phyloP scores from a whole-genome alignment of 2,888 invertebrate genomes.

The Hipparchia semele region DNA sequence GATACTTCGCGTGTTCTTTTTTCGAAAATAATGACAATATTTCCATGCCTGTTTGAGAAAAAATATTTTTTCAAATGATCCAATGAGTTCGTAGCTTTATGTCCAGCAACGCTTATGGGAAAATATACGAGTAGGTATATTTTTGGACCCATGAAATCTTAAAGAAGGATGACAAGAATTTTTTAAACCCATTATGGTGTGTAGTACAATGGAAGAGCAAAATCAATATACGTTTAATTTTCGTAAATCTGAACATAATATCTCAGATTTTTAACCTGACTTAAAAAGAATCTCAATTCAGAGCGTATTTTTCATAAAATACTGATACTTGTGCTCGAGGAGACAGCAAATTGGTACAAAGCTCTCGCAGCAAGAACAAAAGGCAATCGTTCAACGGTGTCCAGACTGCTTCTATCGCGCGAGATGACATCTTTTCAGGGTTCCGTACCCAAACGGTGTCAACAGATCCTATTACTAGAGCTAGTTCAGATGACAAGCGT shows the following conservation, averaged over 20 bases:
- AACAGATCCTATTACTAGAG: too few relatives aligned
- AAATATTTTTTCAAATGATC: neutral
- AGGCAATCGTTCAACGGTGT: neutral
- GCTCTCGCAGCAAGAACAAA: slow-evolving; percentile 8
- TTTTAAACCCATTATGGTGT: neutral
- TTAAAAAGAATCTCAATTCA: too few relatives aligned
- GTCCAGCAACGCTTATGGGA: neutral
- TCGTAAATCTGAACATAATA: too few relatives aligned
- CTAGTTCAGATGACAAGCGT: too few relatives aligned
- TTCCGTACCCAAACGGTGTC: neutral
- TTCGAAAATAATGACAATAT: too few relatives aligned
- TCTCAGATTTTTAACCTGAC: too few relatives aligned
- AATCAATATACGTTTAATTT: too few relatives aligned
- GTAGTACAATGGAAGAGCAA: too few relatives aligned
- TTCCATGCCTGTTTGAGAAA: too few relatives aligned
- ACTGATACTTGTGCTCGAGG: neutral
- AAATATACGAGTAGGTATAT: neutral
- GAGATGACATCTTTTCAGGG: slow-evolving; percentile 3
- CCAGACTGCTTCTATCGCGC: neutral
- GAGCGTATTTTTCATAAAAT: neutral
- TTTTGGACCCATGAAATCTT: slow-evolving; percentile 6
- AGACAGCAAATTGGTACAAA: neutral
- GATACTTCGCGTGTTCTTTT: too few relatives aligned
- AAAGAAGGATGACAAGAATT: slow-evolving; percentile 13
- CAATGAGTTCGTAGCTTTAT: slow-evolving; percentile 8